Base-by-base conservation (phyloP, 2,113 vertebrate species). In the Callospermophilus lateralis region DNA sequence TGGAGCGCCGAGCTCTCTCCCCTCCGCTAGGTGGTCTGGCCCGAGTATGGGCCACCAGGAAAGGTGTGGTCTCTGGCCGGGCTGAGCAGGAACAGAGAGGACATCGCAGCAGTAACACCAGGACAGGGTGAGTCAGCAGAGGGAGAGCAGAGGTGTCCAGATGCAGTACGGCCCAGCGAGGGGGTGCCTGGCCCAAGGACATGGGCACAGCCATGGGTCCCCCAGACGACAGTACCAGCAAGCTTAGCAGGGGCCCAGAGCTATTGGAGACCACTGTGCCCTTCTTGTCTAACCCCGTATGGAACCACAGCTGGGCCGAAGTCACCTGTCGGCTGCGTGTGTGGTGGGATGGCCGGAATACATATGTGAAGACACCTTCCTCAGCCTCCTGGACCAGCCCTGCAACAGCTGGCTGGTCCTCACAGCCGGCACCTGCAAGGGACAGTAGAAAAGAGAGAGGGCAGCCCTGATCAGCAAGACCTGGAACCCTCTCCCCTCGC, bases 291-390 rank as follows among this genome's bases (percentile, higher is more conserved):
- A 98, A 90, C 0, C 99, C 99, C 0, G 98, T 99, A 86, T 99
- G 99, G 98, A 99, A 99, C 99, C 99, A 99, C 97, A 99, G 99
- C 96, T 99, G 98, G 70, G 99, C 99, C 0, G 99, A 99, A 1
- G 98, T 99, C 98, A 99, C 98, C 4, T 79, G 32, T 0, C 98
- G 98, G 74, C 98, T 98, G 65, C 98, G 98, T 17, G 70, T 97
- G 96, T 99, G 98, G 0, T 97, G 65, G 0, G 99, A 99, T 0
- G 99, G 99, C 96, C 99, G 99, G 98, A 99, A 99, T 87, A 99
- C 94, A 39, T 99, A 99, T 0, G 99, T 99, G 97, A 99, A 99
- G 81, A 98, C 96, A 55, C 97, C 98, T 45, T 97, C 63, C n/a
- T 84, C 32, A 37, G 77, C 70, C 89, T 96, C 80, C 92, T 70